Evolutionary conservation across 2,113 vertebrate genomes (phyloP), one percentile per base, ranked within the genome.

Genomic region (Ailuropoda melanoleuca): DNA sequence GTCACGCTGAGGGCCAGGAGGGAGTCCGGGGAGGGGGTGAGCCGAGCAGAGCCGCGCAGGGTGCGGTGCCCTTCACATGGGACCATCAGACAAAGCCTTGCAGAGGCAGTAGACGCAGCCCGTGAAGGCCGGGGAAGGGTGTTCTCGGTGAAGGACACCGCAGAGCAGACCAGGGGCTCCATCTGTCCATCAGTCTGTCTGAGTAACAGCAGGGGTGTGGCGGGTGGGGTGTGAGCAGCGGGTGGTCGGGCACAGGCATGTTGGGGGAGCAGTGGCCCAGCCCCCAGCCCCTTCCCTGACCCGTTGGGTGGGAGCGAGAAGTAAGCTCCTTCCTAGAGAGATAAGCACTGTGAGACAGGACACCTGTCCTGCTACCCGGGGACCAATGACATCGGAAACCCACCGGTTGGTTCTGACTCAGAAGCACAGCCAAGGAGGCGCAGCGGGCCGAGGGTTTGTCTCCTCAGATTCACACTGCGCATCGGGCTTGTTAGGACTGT

Each of bases 1-100:
- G 14, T 15, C 4, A 0, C 0, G 55, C 23, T 29, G 1, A 6
- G 37, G 0, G 11, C 11, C 1, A 1, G 50, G 88, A 26, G 21
- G 90, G 66, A 4, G 23, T 8, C 23, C 70, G 2, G 23, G 4
- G 70, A 24, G 39, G 58, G 2, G 24, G 21, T 0, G 9, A 6
- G 50, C 8, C 4, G 8, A 9, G 58, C 48, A 4, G 37, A 13
- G 4, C 2, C 0, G 0, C 8, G 1, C 7, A 21, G 34, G 9
- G 15, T 19, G 0, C 70, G 19, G 24, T 1, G 34, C 11, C 6
- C 14, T 13, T 43, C 5, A 1, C 18, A 13, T 8, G 0, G 46
- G 62, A 19, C 1, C 53, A 0, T 29, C 9, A 0, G 3, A 60
- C 29, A 18, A 60, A 37, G 37, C 66, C 68, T 78, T 62, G 68